Conservation (phyloP, 2,888 invertebrate genomes). For the Stenodera caucasica region DNA sequence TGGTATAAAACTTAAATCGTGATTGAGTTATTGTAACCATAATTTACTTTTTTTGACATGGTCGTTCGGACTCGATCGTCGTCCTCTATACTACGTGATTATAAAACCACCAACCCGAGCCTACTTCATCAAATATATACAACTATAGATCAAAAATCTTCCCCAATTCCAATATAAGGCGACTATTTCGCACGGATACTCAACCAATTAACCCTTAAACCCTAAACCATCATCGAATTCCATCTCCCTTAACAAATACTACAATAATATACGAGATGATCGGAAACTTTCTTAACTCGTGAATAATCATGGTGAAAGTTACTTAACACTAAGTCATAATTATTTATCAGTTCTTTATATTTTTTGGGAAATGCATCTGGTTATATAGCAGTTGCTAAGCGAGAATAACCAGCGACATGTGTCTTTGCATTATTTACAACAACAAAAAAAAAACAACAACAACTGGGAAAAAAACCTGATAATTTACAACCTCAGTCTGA, state of each 20-base stretch:
- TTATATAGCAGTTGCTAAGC: slow-evolving; percentile 45
- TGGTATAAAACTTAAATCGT: slow-evolving; percentile 53
- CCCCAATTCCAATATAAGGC: no score
- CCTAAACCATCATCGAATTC: not conserved
- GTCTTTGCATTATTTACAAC: slow-evolving; percentile 25
- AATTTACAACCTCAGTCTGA: slow-evolving; percentile 35
- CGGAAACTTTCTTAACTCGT: no score
- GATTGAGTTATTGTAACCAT: slow-evolving; percentile 56
- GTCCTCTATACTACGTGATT: slow-evolving; percentile 11
- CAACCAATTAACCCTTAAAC: not conserved
- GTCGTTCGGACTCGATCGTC: slow-evolving; percentile 9
- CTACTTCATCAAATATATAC: not conserved
- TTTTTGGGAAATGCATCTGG: slow-evolving; percentile 39
- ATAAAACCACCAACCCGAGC: slow-evolving; percentile 11
- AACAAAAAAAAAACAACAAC: slow-evolving; percentile 13
- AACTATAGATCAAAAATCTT: not conserved
- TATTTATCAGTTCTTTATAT: slow-evolving; percentile 43
- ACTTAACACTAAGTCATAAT: slow-evolving; percentile 36
- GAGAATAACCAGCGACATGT: slow-evolving; percentile 42
- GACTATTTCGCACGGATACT: not conserved
- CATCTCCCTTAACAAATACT: no score
- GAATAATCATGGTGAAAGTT: slow-evolving; percentile 24
- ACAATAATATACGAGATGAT: no score
- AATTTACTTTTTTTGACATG: slow-evolving; percentile 41
- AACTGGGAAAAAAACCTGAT: no score